Evolutionary conservation across 2,797 vertebrate genomes (phyloP), one percentile per base, ranked within the genome.

Genomic region (Ambastaia sidthimunki): DNA sequence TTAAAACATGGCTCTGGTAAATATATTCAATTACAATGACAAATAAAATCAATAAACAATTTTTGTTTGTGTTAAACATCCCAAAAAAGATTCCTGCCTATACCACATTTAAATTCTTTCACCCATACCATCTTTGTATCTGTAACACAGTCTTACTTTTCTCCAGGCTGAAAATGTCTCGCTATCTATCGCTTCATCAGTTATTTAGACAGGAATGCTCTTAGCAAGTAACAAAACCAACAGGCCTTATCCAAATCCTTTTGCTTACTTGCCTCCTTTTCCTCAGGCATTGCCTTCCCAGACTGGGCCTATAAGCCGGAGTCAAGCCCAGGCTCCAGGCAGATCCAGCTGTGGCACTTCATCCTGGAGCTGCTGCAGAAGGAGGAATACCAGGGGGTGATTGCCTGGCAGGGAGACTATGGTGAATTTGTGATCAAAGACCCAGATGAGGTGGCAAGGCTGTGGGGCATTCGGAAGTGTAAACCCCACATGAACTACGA

Each of bases 401-500:
- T 98, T 31, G 95, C 95, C 80, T 98, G 96, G 96, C 96, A 97
- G 88, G 96, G 96, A 0, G 96, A 98, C 89, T 98, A 97, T 0
- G 96, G 96, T 2, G 96, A 98, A 82, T 98, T 97, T 0, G 96
- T 98, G 91, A 98, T 98, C 92, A 98, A 97, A 92, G 96, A 98
- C 85, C 97, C 97, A 0, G 97, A 98, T 0, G 96, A 98, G 85
- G 96, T 98, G 92, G 97, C 97, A 2, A 92, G 95, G 55, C 94
- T 98, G 23, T 98, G 96, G 97, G 97, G 97, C 59, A 88, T 94
- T 41, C 93, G 96, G 80, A 98, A 98, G 80, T 97, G 96, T 93
- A 98, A 98, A 73, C 96, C 96, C 25, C 97, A 98, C 88, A 98
- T 98, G 97, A 98, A 98, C 86, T 98, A 98, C 0, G 97, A 98